These are phyloP conservation scores for Ischnura elegans DNA, from an alignment of 2,888 invertebrate species.

Conservation along the genomic window DNA sequence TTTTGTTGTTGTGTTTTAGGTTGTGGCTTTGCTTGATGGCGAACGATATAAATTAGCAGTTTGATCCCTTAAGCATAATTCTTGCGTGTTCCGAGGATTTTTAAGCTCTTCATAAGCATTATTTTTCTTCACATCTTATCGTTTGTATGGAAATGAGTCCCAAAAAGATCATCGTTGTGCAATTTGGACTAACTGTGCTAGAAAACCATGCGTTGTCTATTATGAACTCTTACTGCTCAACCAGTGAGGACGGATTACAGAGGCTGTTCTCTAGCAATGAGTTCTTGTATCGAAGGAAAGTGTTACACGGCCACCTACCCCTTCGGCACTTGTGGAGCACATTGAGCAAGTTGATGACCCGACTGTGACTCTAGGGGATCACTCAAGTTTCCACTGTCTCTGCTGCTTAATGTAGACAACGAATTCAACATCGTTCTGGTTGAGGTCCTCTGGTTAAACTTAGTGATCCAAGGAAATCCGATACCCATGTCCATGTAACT, in stretches of 20 bases:
- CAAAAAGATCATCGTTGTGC: too few species aligned
- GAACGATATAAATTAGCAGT: too few species aligned
- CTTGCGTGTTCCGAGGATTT: too few species aligned
- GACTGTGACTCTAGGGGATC: background rate
- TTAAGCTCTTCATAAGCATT: too few species aligned
- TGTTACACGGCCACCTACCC: background rate
- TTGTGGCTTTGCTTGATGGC: too few species aligned
- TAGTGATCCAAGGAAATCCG: background rate
- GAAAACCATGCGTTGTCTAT: background rate
- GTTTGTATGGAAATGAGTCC: too few species aligned
- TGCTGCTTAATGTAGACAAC: background rate
- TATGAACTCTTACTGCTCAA: background rate
- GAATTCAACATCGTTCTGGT: background rate
- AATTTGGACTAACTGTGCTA: too few species aligned
- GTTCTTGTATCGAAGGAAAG: background rate
- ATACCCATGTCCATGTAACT: background rate
- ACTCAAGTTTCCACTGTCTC: background rate
- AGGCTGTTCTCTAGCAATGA: background rate
- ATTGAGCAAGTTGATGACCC: background rate
- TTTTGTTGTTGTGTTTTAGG: too few species aligned
- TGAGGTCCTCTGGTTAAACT: background rate
- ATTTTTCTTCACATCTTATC: too few species aligned
- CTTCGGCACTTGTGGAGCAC: background rate
- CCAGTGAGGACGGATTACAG: background rate
- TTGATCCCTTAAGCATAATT: too few species aligned